These are phyloP conservation scores for Chinchilla lanigera DNA, from an alignment of 2,113 vertebrate species.

Conservation along the genomic window DNA sequence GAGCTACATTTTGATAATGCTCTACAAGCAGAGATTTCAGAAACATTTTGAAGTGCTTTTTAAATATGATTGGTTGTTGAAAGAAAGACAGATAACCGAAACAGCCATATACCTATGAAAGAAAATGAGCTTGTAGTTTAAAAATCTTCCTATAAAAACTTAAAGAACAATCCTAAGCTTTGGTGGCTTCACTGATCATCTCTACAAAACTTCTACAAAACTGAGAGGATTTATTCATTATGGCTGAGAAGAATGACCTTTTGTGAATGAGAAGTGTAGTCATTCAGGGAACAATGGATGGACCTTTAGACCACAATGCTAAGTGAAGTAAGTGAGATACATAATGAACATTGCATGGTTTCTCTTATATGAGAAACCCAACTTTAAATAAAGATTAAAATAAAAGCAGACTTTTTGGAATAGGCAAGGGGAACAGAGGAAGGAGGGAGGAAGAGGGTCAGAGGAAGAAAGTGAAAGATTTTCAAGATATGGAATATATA, in stretches of 20 bases:
- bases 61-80: not conserved
- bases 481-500: not conserved
- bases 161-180: not conserved
- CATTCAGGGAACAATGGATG: not conserved
- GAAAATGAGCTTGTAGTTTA: not conserved
- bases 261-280: not conserved
- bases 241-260: not conserved
- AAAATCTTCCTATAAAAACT: slow-evolving; percentile 2
- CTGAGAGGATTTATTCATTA: not conserved
- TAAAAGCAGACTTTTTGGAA: not conserved
- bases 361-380: not conserved
- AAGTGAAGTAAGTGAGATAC: not conserved
- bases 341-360: not conserved
- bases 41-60: not conserved
- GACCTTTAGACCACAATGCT: not conserved
- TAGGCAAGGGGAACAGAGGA: not conserved
- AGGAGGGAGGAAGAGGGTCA: not conserved
- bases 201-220: not conserved
- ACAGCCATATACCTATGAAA: not conserved
- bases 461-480: not conserved
- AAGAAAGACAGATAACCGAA: not conserved
- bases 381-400: not conserved
- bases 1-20: slow-evolving; percentile 4
- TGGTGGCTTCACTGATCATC: not conserved
- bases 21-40: not conserved